These are phyloP conservation scores for Drosophila auraria DNA, from an alignment of 1,140 invertebrate genomes.

Conservation along the genomic window DNA sequence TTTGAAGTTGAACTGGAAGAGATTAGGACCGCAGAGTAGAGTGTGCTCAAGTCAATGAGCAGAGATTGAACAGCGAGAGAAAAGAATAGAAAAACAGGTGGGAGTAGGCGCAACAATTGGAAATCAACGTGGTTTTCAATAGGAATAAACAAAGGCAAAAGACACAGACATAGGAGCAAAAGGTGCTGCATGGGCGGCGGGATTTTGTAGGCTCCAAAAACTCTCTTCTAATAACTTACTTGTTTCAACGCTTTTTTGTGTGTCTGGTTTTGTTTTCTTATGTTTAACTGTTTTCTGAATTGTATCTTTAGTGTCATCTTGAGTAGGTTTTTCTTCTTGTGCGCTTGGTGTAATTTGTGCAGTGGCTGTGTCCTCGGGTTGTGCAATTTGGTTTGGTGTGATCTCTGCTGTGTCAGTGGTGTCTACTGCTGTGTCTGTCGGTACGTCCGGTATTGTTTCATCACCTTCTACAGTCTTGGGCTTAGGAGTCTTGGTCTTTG, in stretches of 20 bases:
- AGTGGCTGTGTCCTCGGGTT: conserved; percentile 81
- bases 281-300: conserved; percentile 79
- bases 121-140: conserved; percentile 59
- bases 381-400: conserved; percentile 68
- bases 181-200: conserved; percentile 58
- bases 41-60: conserved; percentile 19
- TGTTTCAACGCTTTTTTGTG: conserved; percentile 79
- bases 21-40: conserved; percentile 29
- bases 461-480: conserved; percentile 31
- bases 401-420: conserved; percentile 49
- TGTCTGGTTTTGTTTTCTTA: conserved; percentile 82
- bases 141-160: conserved; percentile 62
- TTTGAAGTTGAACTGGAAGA: conserved; percentile 23
- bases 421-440: conserved; percentile 54
- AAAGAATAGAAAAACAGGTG: conserved; percentile 32
- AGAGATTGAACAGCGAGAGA: conserved; percentile 32
- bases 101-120: conserved; percentile 48
- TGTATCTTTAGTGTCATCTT: conserved; percentile 79
- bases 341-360: conserved; percentile 82
- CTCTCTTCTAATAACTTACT: conserved; percentile 82
- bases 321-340: conserved; percentile 75
- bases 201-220: conserved; percentile 58
- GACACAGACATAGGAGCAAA: conserved; percentile 71
- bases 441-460: conserved; percentile 55
- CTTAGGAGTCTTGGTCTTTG: conserved; percentile 43